phyloP scores from a whole-genome alignment of 2,888 invertebrate species.

The Masnerella sp. region DNA sequence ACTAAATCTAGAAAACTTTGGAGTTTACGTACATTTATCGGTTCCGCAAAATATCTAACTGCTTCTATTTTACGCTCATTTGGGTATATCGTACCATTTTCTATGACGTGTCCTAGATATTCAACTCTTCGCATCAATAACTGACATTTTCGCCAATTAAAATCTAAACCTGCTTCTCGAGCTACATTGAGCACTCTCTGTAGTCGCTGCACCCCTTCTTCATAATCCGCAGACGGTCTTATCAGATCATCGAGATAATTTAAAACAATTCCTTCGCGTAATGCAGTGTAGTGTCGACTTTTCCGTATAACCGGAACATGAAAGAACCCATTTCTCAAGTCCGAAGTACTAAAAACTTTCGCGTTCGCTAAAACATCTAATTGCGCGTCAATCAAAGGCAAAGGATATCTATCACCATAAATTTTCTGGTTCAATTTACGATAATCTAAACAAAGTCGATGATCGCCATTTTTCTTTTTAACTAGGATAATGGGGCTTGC shows the following conservation, averaged over 20 bases:
- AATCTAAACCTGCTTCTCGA: neutral
- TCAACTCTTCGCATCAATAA: neutral
- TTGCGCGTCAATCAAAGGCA: slow-evolving; percentile 3
- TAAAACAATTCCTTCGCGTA: neutral
- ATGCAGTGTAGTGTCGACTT: neutral
- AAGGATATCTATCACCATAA: neutral
- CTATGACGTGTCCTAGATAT: slow-evolving; percentile 3
- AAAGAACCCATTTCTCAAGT: slow-evolving; percentile 6
- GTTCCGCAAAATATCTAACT: slow-evolving; percentile 5
- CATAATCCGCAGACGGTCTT: neutral
- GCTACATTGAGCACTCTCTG: neutral
- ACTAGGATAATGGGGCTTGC: slow-evolving; percentile 33
- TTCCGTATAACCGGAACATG: neutral
- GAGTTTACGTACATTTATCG: neutral
- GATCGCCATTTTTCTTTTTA: slow-evolving; percentile 25
- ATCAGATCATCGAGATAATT: slow-evolving; percentile 5
- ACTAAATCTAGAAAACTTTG: slow-evolving; percentile 3
- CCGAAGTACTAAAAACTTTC: neutral
- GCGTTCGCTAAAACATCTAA: slow-evolving; percentile 1
- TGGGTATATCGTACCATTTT: neutral
- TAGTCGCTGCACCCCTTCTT: neutral
- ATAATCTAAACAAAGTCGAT: slow-evolving; percentile 5
- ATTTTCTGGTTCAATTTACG: neutral
- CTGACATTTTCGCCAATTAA: slow-evolving; percentile 2
- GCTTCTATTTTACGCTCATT: neutral